These are phyloP conservation scores for Polyommatus icarus DNA, from an alignment of 2,888 invertebrate species.

Conservation along the genomic window DNA sequence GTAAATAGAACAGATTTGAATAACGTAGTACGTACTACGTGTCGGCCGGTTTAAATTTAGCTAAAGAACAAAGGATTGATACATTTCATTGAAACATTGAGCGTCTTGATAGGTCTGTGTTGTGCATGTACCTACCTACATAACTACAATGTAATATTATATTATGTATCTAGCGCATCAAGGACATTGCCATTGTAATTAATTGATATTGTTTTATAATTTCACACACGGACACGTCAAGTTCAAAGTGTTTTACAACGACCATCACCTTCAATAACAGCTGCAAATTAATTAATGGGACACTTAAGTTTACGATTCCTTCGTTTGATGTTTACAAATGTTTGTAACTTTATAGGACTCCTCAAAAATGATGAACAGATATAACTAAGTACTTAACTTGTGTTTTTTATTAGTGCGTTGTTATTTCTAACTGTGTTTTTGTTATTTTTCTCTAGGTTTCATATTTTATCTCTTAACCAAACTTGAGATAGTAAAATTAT, in stretches of 20 bases:
- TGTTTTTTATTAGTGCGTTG: background rate
- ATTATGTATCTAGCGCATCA: background rate
- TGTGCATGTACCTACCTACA: no score
- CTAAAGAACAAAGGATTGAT: background rate
- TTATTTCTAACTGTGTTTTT: background rate
- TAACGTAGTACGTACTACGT: no score
- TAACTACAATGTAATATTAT: no score
- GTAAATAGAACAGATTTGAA: no score
- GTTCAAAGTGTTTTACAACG: slow-evolving; percentile 18
- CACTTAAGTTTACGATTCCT: background rate
- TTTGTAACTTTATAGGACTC: background rate
- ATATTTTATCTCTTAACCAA: no score
- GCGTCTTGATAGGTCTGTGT: background rate
- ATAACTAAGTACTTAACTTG: no score
- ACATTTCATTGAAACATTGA: background rate
- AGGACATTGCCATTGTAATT: slow-evolving; percentile 20
- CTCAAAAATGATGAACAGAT: background rate
- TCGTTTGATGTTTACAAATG: background rate
- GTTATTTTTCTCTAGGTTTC: no score
- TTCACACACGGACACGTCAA: background rate
- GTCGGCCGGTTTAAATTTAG: no score
- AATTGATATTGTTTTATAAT: slow-evolving; percentile 16
- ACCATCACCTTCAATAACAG: slow-evolving; percentile 35
- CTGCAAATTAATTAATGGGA: slow-evolving; percentile 35
- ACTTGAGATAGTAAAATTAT: no score